Evolutionary conservation across 1,140 invertebrate genomes (phyloP), one percentile per base, ranked within the genome.

Genomic region (Drosophila athabasca): DNA sequence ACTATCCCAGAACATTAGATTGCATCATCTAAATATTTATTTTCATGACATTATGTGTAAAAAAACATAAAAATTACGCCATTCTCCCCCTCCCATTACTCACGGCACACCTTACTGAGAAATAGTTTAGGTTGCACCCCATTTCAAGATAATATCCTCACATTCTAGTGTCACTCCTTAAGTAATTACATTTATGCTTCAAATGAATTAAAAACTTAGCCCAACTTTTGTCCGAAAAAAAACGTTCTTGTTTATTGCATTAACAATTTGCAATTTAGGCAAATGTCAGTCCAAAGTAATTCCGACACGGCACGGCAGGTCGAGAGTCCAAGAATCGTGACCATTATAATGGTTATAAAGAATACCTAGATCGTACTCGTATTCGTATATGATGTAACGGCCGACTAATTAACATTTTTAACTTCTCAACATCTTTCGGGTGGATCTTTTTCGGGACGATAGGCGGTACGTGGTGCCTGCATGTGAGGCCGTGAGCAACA

Each of bases 341-440:
- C 41, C 53, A 52, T 55, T 73, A 58, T 65, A 35, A 29, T 45
- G 64, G 68, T 57, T 31, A 68, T 55, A 69, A 68, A 50, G 67
- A n/a, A 69, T 45, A 45, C 68, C n/a, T n/a, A n/a, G n/a, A n/a
- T 57, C 64, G 6, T 26, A 26, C 24, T 26, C 24, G 24, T 26
- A 26, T 3, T 26, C 24, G 24, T 15, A 66, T 50, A 75, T 75
- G 71, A 75, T 75, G 71, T 75, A 75, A 75, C 35, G 49, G 46
- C 48, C 15, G 46, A 26, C 61, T 75, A 75, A 75, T 75, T 75
- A 75, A 75, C 71, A 75, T 75, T 75, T 75, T 75, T 74, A 74
- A 75, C 71, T 73, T 57, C 51, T 45, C 52, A 49, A 51, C 35
- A 13, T 39, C 67, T 72, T 9, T 24, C 72, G 54, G 43, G 49